These are phyloP conservation scores for Vanessa atalanta DNA, from an alignment of 1,140 invertebrate genomes.

Conservation along the genomic window DNA sequence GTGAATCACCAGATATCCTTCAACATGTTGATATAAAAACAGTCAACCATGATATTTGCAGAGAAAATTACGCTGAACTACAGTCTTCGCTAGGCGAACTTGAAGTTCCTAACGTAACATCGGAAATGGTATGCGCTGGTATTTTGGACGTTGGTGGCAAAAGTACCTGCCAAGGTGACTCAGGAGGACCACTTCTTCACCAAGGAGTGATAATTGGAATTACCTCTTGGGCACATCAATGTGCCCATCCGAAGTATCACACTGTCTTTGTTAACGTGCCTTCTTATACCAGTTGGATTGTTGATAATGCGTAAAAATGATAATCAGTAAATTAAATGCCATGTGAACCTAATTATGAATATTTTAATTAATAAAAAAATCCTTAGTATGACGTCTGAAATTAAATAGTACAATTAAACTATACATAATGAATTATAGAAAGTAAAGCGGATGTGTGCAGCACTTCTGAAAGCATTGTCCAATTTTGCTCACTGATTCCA, in stretches of 20 bases:
- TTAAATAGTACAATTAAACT: too few relatives aligned
- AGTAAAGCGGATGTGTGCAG: too few relatives aligned
- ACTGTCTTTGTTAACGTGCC: conserved; percentile 24
- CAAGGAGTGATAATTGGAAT: conserved; percentile 25
- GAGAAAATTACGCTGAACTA: conserved; percentile 20
- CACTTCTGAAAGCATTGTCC: too few relatives aligned
- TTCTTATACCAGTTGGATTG: conserved; percentile 26
- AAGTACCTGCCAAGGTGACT: conserved; percentile 32
- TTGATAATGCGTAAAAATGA: conserved; percentile 20
- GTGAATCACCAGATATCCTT: not conserved
- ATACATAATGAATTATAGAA: too few relatives aligned
- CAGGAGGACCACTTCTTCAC: conserved; percentile 27
- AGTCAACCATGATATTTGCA: conserved; percentile 15
- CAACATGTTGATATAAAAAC: not conserved
- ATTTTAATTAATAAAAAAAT: too few relatives aligned
- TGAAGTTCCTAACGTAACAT: not conserved
- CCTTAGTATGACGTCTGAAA: too few relatives aligned
- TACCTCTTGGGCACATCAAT: conserved; percentile 14
- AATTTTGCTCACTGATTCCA: too few relatives aligned
- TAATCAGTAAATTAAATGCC: too few relatives aligned
- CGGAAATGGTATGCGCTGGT: conserved; percentile 34
- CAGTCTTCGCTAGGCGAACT: too few relatives aligned
- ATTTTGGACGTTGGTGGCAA: not conserved
- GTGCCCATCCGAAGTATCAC: conserved; percentile 18
- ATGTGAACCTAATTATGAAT: too few relatives aligned